Base-by-base conservation (phyloP, 2,888 invertebrate species). In the Nomada goodeniana region DNA sequence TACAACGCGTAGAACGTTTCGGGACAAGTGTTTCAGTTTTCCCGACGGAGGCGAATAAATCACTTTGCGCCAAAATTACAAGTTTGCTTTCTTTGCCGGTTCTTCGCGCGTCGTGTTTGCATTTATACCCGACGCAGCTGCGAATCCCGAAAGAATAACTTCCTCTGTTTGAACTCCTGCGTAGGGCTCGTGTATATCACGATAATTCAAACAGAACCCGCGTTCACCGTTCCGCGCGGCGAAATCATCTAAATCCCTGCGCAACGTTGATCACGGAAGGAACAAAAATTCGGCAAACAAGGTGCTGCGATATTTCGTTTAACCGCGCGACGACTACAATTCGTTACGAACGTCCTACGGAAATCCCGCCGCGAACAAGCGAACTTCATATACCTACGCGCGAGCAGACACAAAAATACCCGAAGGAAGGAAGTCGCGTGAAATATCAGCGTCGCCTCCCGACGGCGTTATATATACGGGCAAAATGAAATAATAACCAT, bases 141-240 rank as follows among this genome's bases (percentile, higher is more conserved):
- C 80, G n/a, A 57, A 68, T 71, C 55, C 55, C 23, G 72, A 68
- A 80, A 72, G 81, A 80, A 80, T 52, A 80, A 80, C 80, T 80
- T 80, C 63, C 80, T 72, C 18, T 47, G 57, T 47, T 47, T 47
- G 13, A 47, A 47, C 47, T 47, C 47, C 1, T 13, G 47, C 18
- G 9, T 23, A 13, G 59, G n/a, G 63, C 44, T 55, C 15, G 36
- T 60, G 53, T 53, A 59, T 53, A 53, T 63, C 53, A 13, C 29
- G 2, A 10, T 4, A 15, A 2, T 53, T n/a, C 3, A 67, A n/a
- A 20, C 13, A 29, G n/a, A 53, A 53, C 20, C 15, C 10, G 52
- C 7, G 52, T 65, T 52, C 50, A 36, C n/a, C 26, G 13, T n/a
- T 15, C 0, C 20, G 13, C 7, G 65, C 20, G 7, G 52, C 15